These are phyloP conservation scores for Bergia puertoricense DNA, from an alignment of 92 coral and sea anemone species.

Conservation along the genomic window DNA sequence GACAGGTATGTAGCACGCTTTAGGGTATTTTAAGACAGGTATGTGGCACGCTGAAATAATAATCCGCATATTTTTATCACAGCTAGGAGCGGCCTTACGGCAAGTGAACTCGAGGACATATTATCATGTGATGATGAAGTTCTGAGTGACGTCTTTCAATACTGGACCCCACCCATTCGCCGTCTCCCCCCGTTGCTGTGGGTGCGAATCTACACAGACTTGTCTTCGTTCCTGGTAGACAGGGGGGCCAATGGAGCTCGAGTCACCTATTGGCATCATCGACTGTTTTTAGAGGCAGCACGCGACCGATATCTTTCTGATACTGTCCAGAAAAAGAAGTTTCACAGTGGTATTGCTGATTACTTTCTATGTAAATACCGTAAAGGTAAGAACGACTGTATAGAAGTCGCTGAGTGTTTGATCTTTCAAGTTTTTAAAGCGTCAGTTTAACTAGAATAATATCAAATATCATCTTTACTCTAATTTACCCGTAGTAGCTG, in stretches of 20 bases:
- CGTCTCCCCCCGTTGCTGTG: slow-evolving; percentile 89
- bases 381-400: slow-evolving; percentile 46
- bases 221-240: slow-evolving; percentile 80
- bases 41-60: background rate
- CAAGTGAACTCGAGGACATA: slow-evolving; percentile 83
- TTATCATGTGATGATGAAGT: slow-evolving; percentile 77
- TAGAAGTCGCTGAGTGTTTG: background rate
- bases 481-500: no score
- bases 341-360: slow-evolving; percentile 74
- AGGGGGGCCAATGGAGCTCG: slow-evolving; percentile 83
- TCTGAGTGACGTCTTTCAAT: slow-evolving; percentile 82
- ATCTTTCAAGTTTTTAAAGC: background rate
- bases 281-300: slow-evolving; percentile 84
- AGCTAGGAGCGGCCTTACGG: slow-evolving; percentile 74
- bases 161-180: slow-evolving; percentile 92
- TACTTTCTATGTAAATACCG: slow-evolving; percentile 69
- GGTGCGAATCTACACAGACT: slow-evolving; percentile 79
- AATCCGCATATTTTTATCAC: background rate
- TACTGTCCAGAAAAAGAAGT: slow-evolving; percentile 54
- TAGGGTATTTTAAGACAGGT: slow-evolving; percentile 81
- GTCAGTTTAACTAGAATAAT: background rate
- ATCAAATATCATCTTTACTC: no score
- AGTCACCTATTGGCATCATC: slow-evolving; percentile 84
- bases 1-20: slow-evolving; percentile 58
- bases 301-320: slow-evolving; percentile 76